These are phyloP conservation scores for Cephus runcator DNA, from an alignment of 2,888 invertebrate genomes.

Conservation along the genomic window DNA sequence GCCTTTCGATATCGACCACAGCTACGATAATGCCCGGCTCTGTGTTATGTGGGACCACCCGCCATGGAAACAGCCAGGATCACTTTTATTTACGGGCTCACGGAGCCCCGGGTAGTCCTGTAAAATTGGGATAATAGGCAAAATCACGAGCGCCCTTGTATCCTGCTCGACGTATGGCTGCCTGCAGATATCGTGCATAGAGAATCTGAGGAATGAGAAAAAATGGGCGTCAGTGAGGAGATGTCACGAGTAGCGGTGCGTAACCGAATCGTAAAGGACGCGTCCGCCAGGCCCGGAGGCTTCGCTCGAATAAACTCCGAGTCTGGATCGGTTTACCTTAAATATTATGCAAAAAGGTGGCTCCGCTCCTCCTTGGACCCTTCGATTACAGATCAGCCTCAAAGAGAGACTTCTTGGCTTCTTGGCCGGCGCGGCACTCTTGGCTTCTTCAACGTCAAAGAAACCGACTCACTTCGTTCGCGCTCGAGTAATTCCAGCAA, in stretches of 20 bases:
- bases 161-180: not conserved
- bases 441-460: not conserved
- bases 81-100: not conserved
- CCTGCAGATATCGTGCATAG: not conserved
- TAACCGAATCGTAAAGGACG: constrained; percentile 19
- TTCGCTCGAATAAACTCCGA: constrained; percentile 42
- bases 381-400: not conserved
- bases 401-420: not conserved
- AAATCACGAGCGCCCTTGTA: not conserved
- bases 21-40: not conserved
- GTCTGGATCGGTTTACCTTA: constrained; percentile 47
- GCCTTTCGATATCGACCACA: not conserved
- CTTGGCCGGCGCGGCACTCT: not conserved
- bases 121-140: not conserved
- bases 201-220: not conserved
- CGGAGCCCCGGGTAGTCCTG: not conserved
- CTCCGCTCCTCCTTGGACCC: not conserved
- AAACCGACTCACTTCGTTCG: not conserved
- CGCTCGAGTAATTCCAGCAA: not conserved
- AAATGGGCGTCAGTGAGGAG: not conserved
- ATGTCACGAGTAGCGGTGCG: constrained; percentile 5
- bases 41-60: not conserved
- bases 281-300: not conserved
- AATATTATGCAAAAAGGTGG: constrained; percentile 35
- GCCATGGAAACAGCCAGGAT: not conserved